Evolutionary conservation across 1,140 invertebrate genomes (phyloP), one percentile per base, ranked within the genome.

Genomic region (Bombus balteatus): DNA sequence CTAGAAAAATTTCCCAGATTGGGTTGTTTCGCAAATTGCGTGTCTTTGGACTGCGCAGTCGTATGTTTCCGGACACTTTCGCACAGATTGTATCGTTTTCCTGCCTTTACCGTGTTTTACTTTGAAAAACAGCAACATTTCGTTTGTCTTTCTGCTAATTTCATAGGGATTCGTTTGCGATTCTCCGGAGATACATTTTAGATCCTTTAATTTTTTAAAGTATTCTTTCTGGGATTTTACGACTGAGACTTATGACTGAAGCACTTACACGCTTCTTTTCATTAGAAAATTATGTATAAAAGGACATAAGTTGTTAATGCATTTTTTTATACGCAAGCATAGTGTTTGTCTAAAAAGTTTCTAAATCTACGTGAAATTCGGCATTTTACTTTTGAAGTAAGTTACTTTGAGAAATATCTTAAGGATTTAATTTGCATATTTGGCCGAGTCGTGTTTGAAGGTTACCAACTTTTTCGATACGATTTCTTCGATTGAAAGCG

Each of bases 11-110:
- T 57, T 57, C 22, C 9, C 57, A 41, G 74, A 68, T 77, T 57
- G 74, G 72, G 34, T 66, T 68, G 62, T 43, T 66, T 57, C 43
- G 43, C 34, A 77, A 70, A 83, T 77, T 57, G 66, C 43, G 28
- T 43, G 47, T 72, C 32, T 59, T 72, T 57, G 4, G 28, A 34
- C 9, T 62, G 15, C 3, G 15, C 6, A 37, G 32, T 32, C 47
- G 47, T 53, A 53, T 22, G 12, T 18, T 41, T 43, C 10, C 15
- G 3, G 2, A 28, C 34, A n/a, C 25, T 39, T 41, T 59, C 28
- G 37, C n/a, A 10, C 57, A 39, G 18, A 77, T 53, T 74, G 47
- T 53, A 74, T n/a, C 3, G 41, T 53, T 53, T 22, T 25, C 22
- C 32, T 74, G n/a, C 22, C n/a, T 74, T 25, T 34, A 53, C 2